A percentile compares a stretch with the other conserved stretches of the same genome.
phyloP scores from a whole-genome alignment of 1,140 invertebrate genomes.

The Saccostrea cuccullata region DNA sequence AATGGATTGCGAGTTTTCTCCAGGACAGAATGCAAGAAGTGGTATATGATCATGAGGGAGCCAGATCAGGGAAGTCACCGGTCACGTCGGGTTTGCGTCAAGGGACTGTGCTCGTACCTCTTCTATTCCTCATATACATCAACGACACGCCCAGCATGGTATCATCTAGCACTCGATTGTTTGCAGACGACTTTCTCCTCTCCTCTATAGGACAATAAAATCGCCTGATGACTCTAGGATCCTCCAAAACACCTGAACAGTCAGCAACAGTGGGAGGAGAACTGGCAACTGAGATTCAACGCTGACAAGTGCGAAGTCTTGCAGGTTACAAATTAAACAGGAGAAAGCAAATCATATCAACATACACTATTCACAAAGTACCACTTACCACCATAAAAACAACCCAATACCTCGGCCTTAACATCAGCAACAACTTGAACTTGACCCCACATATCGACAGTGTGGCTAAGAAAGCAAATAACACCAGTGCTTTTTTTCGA shows the following conservation, averaged over 20 bases:
- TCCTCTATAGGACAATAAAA: constrained; percentile 36
- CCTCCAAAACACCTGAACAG: constrained; percentile 26
- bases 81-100: constrained; percentile 29
- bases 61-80: neutral
- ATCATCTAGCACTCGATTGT: constrained; percentile 22
- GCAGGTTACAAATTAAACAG: too few species aligned
- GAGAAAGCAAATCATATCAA: too few species aligned
- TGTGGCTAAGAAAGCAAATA: too few species aligned
- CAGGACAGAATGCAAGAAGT: constrained; percentile 43
- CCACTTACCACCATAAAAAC: too few species aligned
- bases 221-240: neutral
- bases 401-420: too few species aligned
- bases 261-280: constrained; percentile 18
- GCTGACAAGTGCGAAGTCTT: too few species aligned
- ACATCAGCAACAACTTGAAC: too few species aligned
- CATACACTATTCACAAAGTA: too few species aligned
- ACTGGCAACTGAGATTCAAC: constrained; percentile 48
- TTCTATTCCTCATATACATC: constrained; percentile 36
- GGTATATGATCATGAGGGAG: neutral
- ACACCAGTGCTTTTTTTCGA: too few species aligned
- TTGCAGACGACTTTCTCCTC: constrained; percentile 40
- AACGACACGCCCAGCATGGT: constrained; percentile 18
- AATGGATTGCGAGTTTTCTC: constrained; percentile 8
- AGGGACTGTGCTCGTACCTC: constrained; percentile 3
- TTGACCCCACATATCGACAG: too few species aligned